Conservation (phyloP, 2,888 invertebrate species). For the Cheilosia variabilis region DNA sequence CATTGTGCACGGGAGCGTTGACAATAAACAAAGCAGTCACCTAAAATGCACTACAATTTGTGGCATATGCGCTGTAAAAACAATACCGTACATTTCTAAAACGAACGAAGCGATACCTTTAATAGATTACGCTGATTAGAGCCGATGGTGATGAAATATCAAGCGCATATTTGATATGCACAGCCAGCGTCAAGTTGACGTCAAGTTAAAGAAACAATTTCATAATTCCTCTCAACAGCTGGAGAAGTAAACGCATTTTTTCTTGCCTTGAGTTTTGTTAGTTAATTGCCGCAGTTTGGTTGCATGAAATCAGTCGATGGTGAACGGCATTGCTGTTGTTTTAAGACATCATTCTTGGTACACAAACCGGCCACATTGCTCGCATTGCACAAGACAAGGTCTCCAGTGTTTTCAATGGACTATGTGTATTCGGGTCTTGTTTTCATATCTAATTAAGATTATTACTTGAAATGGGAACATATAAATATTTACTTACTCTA, state of each 20-base stretch:
- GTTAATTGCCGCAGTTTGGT: conserved; percentile 31
- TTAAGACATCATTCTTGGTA: conserved; percentile 41
- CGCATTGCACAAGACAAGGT: conserved; percentile 19
- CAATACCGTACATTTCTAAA: conserved; percentile 61
- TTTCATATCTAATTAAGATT: conserved; percentile 48
- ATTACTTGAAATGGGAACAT: conserved; percentile 45
- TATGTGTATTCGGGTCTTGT: conserved; percentile 16
- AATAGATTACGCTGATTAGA: conserved; percentile 61
- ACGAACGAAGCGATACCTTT: conserved; percentile 36
- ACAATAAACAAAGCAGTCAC: conserved; percentile 1
- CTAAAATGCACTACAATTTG: conserved; percentile 22
- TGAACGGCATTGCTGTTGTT: conserved; percentile 11
- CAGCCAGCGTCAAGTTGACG: conserved; percentile 22
- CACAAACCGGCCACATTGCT: conserved; percentile 31
- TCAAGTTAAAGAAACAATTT: conserved; percentile 49
- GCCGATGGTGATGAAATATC: conserved; percentile 7
- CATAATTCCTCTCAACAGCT: conserved; percentile 45
- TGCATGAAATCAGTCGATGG: conserved; percentile 27
- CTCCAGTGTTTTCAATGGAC: neutral
- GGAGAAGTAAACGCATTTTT: conserved; percentile 30
- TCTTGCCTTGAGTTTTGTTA: conserved; percentile 8
- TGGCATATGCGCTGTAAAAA: conserved; percentile 23
- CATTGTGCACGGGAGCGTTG: neutral
- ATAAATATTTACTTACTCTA: conserved; percentile 42
- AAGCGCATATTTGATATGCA: conserved; percentile 55